phyloP scores from a whole-genome alignment of 2,797 vertebrate genomes.

The Parotocinclus haroldoi region DNA sequence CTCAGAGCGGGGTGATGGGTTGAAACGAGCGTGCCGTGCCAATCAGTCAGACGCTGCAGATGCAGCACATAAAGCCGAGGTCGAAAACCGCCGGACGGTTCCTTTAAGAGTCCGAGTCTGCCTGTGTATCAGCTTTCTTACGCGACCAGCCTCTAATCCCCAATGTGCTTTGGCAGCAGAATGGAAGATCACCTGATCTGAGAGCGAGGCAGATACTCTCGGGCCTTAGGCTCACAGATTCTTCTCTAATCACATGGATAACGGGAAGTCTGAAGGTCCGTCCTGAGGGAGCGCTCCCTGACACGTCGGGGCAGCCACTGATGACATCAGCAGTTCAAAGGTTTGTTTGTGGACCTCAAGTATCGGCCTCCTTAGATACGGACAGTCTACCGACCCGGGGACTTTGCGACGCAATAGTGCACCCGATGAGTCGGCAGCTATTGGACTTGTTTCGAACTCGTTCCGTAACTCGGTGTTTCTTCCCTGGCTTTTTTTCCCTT shows the following conservation, averaged over 20 bases:
- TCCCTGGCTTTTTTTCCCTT: no score
- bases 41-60: no score
- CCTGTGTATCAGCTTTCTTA: slow-evolving; percentile 32
- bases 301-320: slow-evolving; percentile 37
- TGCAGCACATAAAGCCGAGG: background rate
- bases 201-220: slow-evolving; percentile 8
- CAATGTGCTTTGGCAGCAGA: slow-evolving; percentile 31
- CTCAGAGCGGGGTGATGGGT: no score
- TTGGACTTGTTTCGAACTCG: no score
- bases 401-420: slow-evolving; percentile 64
- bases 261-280: slow-evolving; percentile 23
- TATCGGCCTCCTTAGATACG: slow-evolving; percentile 36
- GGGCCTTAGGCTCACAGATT: slow-evolving; percentile 7
- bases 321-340: slow-evolving; percentile 57
- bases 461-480: no score
- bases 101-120: slow-evolving; percentile 2
- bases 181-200: slow-evolving; percentile 41
- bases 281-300: slow-evolving; percentile 4
- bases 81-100: background rate
- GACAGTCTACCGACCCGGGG: slow-evolving; percentile 57
- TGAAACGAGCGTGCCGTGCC: no score
- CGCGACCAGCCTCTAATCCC: background rate
- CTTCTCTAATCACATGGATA: slow-evolving; percentile 36
- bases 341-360: slow-evolving; percentile 47
- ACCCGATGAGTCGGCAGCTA: slow-evolving; percentile 61